These are phyloP conservation scores for Hirtodrosophila histrioides DNA, from an alignment of 2,888 invertebrate genomes.

Conservation along the genomic window DNA sequence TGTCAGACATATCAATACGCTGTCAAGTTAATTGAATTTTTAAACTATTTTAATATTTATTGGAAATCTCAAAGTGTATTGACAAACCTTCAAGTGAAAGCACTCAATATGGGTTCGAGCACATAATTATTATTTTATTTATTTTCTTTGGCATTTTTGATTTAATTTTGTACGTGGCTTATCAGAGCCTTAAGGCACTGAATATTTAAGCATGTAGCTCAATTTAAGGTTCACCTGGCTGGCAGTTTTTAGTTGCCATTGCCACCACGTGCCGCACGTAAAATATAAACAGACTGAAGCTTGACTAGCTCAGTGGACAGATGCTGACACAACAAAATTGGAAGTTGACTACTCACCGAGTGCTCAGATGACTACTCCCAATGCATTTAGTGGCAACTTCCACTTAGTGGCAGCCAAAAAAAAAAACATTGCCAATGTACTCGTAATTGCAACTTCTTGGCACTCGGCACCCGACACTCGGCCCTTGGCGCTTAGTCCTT, in stretches of 20 bases:
- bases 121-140: no score
- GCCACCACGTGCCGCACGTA: constrained; percentile 39
- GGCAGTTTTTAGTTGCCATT: constrained; percentile 10
- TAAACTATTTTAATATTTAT: no score
- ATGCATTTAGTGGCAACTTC: constrained; percentile 39
- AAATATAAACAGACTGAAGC: constrained; percentile 23
- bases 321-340: constrained; percentile 51
- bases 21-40: neutral
- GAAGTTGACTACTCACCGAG: neutral
- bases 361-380: constrained; percentile 6
- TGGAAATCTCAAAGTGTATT: no score
- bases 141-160: no score
- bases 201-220: no score
- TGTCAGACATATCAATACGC: neutral
- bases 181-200: no score
- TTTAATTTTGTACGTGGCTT: no score
- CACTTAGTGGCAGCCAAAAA: constrained; percentile 34
- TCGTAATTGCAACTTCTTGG: constrained; percentile 47
- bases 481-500: no score
- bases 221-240: constrained; percentile 4
- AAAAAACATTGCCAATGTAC: constrained; percentile 41
- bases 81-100: no score
- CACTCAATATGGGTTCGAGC: no score
- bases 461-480: constrained; percentile 1
- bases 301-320: constrained; percentile 5